A percentile compares a stretch with the other conserved stretches of the same genome.
Evolutionary conservation across 2,888 invertebrate species (phyloP).

Genomic region (Liodrosophila aerea): DNA sequence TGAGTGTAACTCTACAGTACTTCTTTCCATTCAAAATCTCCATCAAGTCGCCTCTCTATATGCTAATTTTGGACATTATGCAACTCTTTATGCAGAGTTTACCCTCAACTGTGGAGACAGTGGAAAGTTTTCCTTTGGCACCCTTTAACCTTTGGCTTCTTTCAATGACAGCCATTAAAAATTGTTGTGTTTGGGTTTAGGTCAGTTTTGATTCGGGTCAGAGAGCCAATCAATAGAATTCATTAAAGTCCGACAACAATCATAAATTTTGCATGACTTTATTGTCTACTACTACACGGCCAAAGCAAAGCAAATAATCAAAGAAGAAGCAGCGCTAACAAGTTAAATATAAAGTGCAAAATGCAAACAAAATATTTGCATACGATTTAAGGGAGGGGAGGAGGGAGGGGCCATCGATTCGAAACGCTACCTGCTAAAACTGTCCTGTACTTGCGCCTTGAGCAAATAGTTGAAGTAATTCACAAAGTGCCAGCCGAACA

Average conservation of each 20-base stretch:
- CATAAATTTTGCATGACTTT: conserved; percentile 52
- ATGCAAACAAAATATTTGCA: conserved; percentile 72
- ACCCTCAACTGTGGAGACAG: not conserved
- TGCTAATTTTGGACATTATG: not conserved
- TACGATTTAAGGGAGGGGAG: conserved; percentile 41
- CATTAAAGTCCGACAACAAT: conserved; percentile 55
- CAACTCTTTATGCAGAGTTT: too few relatives aligned
- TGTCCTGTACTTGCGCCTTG: too few relatives aligned
- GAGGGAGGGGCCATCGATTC: conserved; percentile 35
- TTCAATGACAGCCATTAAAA: conserved; percentile 31
- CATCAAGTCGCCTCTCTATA: too few relatives aligned
- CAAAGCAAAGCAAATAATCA: conserved; percentile 9
- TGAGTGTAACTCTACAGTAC: too few relatives aligned
- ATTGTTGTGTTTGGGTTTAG: conserved; percentile 6
- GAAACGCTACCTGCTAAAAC: not conserved
- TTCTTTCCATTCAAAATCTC: too few relatives aligned
- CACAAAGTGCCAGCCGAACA: too few relatives aligned
- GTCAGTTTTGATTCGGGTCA: not conserved
- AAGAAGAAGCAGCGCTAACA: conserved; percentile 48
- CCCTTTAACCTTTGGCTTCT: conserved; percentile 34
- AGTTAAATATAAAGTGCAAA: conserved; percentile 70
- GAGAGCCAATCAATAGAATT: conserved; percentile 64
- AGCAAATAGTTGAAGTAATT: too few relatives aligned
- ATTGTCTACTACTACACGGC: conserved; percentile 8
- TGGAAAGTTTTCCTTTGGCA: not conserved